Evolutionary conservation across 1,140 invertebrate species (phyloP).

Genomic region (Littorina saxatilis): DNA sequence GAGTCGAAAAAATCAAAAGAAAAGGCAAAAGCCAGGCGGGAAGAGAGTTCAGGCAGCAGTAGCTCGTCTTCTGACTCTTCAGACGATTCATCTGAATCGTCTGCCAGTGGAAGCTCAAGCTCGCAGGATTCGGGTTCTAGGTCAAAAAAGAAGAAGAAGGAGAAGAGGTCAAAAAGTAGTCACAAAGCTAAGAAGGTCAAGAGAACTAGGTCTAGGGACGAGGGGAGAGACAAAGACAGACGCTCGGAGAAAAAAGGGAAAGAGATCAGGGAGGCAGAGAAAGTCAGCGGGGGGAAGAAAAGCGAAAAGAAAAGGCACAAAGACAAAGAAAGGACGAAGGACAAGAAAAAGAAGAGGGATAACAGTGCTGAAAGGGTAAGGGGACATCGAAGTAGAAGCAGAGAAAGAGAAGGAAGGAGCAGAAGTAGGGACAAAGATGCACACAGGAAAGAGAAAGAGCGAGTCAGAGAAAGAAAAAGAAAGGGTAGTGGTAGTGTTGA

Average conservation of each 20-base stretch:
- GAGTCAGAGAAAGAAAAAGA: conserved; percentile 26
- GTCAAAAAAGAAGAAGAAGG: conserved; percentile 14
- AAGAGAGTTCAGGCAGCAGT: conserved; percentile 31
- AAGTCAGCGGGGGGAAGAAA: conserved; percentile 24
- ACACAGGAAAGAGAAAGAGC: neutral
- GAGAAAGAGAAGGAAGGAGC: neutral
- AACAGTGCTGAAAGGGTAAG: conserved; percentile 12
- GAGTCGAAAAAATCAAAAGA: neutral
- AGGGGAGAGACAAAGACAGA: conserved; percentile 21
- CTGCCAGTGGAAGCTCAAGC: neutral
- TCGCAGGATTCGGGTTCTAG: neutral
- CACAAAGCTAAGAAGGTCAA: conserved; percentile 34
- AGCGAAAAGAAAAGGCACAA: conserved; percentile 17
- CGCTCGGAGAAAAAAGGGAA: neutral
- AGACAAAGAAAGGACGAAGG: conserved; percentile 24
- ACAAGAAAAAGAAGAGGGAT: conserved; percentile 34
- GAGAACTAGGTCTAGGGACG: conserved; percentile 18
- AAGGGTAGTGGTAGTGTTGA: conserved; percentile 37
- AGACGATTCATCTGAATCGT: neutral
- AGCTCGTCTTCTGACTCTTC: conserved; percentile 20
- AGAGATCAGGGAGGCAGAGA: conserved; percentile 6
- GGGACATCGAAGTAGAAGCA: neutral
- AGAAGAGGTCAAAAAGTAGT: conserved; percentile 15
- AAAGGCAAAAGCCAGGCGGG: conserved; percentile 18
- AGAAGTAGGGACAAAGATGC: conserved; percentile 27